phyloP scores from a whole-genome alignment of 1,140 invertebrate species.

The Trypoxylus dichotomus region DNA sequence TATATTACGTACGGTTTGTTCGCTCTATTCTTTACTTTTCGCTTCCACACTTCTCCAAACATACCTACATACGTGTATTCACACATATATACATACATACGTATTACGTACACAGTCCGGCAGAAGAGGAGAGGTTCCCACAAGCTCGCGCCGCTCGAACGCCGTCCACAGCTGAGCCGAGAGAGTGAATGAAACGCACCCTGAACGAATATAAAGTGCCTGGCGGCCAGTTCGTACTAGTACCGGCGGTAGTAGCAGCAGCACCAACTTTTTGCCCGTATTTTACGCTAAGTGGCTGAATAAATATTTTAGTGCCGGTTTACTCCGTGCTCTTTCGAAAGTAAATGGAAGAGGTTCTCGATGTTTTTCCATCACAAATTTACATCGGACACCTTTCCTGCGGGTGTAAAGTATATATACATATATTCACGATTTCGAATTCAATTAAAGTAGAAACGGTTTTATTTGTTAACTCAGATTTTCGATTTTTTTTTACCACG shows the following conservation, averaged over 20 bases:
- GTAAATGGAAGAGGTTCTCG: not conserved
- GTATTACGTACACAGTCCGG: not conserved
- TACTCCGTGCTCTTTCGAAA: not conserved
- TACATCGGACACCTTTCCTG: not conserved
- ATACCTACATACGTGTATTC: not conserved
- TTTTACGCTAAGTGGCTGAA: not conserved
- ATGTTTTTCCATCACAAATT: not conserved
- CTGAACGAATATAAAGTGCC: not conserved
- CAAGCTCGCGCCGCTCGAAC: not conserved
- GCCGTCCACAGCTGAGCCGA: too few species aligned
- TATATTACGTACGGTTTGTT: not conserved
- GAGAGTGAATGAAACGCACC: not conserved
- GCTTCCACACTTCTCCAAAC: not conserved
- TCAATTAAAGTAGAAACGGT: not conserved
- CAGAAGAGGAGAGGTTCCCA: not conserved
- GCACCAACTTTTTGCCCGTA: not conserved
- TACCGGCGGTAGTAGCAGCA: not conserved
- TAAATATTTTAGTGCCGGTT: not conserved
- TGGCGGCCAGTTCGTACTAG: not conserved
- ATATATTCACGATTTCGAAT: not conserved
- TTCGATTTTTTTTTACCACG: too few species aligned
- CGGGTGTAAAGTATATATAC: not conserved
- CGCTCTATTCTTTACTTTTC: not conserved
- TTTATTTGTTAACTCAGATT: too few species aligned
- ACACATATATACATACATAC: too few species aligned